These are phyloP conservation scores for Pteropus alecto DNA, from an alignment of 2,113 vertebrate species.

Conservation along the genomic window DNA sequence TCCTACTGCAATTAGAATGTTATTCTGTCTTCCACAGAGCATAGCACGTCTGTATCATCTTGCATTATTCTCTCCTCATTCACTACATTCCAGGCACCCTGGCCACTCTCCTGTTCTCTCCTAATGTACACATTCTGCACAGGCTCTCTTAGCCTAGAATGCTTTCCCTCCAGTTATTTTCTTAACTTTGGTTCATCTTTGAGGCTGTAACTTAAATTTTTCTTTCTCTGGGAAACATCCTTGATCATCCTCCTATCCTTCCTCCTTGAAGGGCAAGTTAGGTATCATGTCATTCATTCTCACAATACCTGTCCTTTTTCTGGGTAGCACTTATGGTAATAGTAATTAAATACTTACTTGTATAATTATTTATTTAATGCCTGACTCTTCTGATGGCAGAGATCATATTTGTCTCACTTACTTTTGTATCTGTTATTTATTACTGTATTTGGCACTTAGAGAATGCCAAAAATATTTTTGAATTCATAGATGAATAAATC, in stretches of 20 bases:
- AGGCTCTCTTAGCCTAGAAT: background rate
- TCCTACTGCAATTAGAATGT: background rate
- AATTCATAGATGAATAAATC: background rate
- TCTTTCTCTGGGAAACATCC: background rate
- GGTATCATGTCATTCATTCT: background rate
- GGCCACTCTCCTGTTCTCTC: background rate
- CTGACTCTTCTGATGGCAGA: background rate
- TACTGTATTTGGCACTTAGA: background rate
- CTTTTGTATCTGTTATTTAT: background rate
- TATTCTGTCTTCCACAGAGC: background rate
- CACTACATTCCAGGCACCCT: background rate
- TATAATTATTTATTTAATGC: background rate
- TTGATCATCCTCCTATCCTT: background rate
- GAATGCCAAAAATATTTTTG: background rate
- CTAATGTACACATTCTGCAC: background rate
- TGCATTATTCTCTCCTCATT: background rate
- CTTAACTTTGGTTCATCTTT: background rate
- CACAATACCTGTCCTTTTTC: background rate
- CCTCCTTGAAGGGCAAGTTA: background rate
- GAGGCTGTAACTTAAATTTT: background rate
- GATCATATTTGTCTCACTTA: background rate
- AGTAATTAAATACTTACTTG: background rate
- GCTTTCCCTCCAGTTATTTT: background rate
- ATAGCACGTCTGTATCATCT: background rate
- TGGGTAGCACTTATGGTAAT: background rate